phyloP scores from a whole-genome alignment of 2,113 vertebrate species.

The Enhydra lutris region DNA sequence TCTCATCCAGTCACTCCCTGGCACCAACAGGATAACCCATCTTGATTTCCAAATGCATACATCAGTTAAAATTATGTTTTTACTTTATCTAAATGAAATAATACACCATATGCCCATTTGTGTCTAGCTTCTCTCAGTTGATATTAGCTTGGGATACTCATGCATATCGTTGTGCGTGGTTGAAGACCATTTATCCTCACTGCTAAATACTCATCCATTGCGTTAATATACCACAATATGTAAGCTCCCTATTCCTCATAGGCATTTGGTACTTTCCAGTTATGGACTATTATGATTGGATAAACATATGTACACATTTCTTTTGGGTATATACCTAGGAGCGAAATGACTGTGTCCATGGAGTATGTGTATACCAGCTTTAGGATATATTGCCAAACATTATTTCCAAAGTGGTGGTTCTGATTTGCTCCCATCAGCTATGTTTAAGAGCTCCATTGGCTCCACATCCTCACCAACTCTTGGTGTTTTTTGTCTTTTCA shows the following conservation, averaged over 20 bases:
- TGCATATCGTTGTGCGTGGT: not conserved
- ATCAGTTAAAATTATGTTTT: not conserved
- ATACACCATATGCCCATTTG: not conserved
- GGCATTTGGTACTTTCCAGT: not conserved
- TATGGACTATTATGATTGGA: not conserved
- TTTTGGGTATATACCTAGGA: not conserved
- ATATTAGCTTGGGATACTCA: not conserved
- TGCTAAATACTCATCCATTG: not conserved
- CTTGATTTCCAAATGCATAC: not conserved
- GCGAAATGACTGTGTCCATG: not conserved
- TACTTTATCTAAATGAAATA: not conserved
- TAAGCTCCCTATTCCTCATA: not conserved
- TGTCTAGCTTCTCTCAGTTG: not conserved
- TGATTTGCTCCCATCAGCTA: not conserved
- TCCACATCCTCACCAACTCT: not conserved
- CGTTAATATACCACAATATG: not conserved
- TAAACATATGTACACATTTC: not conserved
- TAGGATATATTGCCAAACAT: not conserved
- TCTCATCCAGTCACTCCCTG: not conserved
- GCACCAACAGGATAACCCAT: not conserved
- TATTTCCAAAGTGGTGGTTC: not conserved
- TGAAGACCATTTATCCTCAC: not conserved
- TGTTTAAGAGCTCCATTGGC: not conserved
- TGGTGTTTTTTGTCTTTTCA: not conserved
- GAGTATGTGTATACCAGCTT: not conserved